A percentile compares a stretch with the other conserved stretches of the same genome.
phyloP scores from a whole-genome alignment of 2,113 vertebrate genomes.

The Alethe castanea region DNA sequence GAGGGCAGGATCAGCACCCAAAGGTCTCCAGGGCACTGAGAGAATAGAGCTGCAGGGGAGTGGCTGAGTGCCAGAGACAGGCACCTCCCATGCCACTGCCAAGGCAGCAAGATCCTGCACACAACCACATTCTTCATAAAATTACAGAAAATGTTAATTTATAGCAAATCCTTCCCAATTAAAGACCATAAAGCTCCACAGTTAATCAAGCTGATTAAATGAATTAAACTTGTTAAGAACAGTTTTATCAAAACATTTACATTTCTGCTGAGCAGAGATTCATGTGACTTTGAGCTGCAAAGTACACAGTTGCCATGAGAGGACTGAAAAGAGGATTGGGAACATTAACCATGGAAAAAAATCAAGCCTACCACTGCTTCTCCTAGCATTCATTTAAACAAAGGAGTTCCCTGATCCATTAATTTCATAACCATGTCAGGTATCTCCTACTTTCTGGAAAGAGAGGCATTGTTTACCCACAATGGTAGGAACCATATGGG shows the following conservation, averaged over 20 bases:
- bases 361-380: not conserved
- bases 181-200: not conserved
- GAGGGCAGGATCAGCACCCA: not conserved
- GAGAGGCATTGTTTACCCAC: not conserved
- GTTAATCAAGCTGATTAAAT: conserved; percentile 46
- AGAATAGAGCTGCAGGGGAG: not conserved
- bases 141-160: not conserved
- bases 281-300: conserved; percentile 36
- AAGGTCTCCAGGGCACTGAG: not conserved
- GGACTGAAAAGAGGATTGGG: not conserved
- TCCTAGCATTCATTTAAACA: not conserved
- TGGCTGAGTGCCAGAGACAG: not conserved
- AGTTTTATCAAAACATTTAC: conserved; percentile 71
- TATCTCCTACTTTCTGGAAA: not conserved
- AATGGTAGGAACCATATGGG: not conserved
- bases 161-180: not conserved
- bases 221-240: conserved; percentile 45
- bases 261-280: conserved; percentile 61
- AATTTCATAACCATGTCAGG: not conserved
- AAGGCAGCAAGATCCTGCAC: not conserved
- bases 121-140: not conserved
- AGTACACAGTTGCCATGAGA: conserved; percentile 55
- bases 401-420: not conserved
- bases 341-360: conserved; percentile 34
- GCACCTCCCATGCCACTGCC: not conserved